These are phyloP conservation scores for Priocnemis perturbator DNA, from an alignment of 2,888 invertebrate species.

Conservation along the genomic window DNA sequence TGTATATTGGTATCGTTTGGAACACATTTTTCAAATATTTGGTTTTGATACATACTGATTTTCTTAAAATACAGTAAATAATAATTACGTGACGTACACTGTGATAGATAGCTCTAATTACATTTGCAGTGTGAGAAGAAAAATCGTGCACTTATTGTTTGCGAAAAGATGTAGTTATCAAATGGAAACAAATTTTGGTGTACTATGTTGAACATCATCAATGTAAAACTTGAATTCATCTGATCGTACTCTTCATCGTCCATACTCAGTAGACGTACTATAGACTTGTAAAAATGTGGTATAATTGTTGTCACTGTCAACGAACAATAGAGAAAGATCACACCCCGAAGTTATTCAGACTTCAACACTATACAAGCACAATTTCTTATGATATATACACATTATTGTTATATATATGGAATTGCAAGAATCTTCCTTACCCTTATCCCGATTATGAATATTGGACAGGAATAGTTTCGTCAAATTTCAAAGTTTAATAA, in stretches of 20 bases:
- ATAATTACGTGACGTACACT: slow-evolving; percentile 39
- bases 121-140: slow-evolving; percentile 39
- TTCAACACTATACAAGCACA: slow-evolving; percentile 4
- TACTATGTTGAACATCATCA: neutral
- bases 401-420: slow-evolving; percentile 32
- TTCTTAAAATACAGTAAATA: slow-evolving; percentile 11
- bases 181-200: neutral
- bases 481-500: slow-evolving; percentile 35
- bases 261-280: too few species aligned
- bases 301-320: too few species aligned
- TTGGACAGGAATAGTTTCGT: neutral
- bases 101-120: slow-evolving; percentile 43
- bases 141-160: slow-evolving; percentile 12
- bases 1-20: neutral
- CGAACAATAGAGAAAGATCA: too few species aligned
- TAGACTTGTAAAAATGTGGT: too few species aligned
- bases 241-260: too few species aligned
- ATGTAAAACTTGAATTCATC: too few species aligned
- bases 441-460: slow-evolving; percentile 26
- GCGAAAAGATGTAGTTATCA: neutral
- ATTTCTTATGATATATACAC: slow-evolving; percentile 5
- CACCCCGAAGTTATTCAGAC: neutral
- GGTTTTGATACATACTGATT: slow-evolving; percentile 19
- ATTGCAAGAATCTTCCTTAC: slow-evolving; percentile 32
- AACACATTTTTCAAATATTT: slow-evolving; percentile 9